These are phyloP conservation scores for Elgaria multicarinata DNA, from an alignment of 2,113 vertebrate species.

Conservation along the genomic window DNA sequence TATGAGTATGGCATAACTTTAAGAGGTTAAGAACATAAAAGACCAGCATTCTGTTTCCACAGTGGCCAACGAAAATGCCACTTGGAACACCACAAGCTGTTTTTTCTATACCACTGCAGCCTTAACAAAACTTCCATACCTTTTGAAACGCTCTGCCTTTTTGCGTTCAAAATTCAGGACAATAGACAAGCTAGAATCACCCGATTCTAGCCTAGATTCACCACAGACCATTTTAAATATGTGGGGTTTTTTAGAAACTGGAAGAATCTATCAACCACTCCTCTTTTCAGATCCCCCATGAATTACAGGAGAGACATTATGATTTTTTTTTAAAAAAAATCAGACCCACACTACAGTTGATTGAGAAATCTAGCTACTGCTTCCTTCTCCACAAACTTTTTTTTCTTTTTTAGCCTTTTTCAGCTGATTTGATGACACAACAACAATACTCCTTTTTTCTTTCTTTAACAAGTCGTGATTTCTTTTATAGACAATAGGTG, in stretches of 20 bases:
- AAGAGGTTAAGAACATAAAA: too few species aligned
- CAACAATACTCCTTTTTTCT: background rate
- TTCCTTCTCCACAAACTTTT: too few species aligned
- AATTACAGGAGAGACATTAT: background rate
- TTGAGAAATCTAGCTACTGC: background rate
- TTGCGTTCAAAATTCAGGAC: background rate
- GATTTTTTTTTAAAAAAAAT: background rate
- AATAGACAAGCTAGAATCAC: background rate
- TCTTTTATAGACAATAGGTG: too few species aligned
- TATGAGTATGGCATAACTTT: background rate
- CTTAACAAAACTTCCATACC: background rate
- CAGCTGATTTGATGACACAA: background rate
- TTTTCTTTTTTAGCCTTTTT: background rate
- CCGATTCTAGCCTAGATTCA: too few species aligned
- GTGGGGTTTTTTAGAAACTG: too few species aligned
- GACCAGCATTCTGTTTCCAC: too few species aligned
- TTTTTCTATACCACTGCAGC: background rate
- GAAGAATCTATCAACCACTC: too few species aligned
- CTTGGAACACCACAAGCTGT: too few species aligned
- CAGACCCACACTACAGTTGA: background rate
- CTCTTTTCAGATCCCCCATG: background rate
- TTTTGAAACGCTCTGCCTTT: background rate
- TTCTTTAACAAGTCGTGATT: too few species aligned
- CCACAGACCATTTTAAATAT: background rate
- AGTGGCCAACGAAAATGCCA: too few species aligned